Evolutionary conservation across 2,888 invertebrate species (phyloP).

Genomic region (Abrostola triplasia): DNA sequence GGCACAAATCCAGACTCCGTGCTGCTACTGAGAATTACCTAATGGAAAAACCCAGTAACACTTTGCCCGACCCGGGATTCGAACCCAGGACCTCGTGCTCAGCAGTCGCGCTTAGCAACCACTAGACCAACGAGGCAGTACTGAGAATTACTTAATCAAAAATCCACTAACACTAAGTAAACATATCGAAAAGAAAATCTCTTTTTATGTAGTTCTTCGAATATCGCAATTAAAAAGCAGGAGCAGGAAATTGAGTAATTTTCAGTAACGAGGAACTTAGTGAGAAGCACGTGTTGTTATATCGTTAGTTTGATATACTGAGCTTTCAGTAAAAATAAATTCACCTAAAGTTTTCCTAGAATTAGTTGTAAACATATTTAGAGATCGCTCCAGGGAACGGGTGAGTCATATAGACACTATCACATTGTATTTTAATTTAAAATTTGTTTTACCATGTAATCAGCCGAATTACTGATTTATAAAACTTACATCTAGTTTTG

Average conservation of each 20-base stretch:
- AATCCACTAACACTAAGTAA: too few relatives aligned
- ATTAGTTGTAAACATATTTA: constrained; percentile 8
- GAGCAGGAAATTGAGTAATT: constrained; percentile 2
- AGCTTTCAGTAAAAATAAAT: constrained; percentile 38
- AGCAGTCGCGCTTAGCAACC: too few relatives aligned
- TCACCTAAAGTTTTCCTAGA: constrained; percentile 29
- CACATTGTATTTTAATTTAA: constrained; percentile 7
- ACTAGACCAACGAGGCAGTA: too few relatives aligned
- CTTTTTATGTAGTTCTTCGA: too few relatives aligned
- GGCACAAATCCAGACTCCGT: too few relatives aligned
- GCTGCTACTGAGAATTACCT: too few relatives aligned
- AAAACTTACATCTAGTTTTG: too few relatives aligned
- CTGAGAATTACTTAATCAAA: too few relatives aligned
- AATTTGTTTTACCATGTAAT: not conserved
- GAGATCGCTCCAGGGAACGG: constrained; percentile 11
- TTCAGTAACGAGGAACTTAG: constrained; percentile 26
- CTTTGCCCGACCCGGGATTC: too few relatives aligned
- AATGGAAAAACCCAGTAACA: too few relatives aligned
- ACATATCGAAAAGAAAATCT: too few relatives aligned
- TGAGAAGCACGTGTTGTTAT: constrained; percentile 16
- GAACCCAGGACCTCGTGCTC: too few relatives aligned
- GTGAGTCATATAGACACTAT: constrained; percentile 18
- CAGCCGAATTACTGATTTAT: not conserved
- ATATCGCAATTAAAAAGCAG: not conserved
- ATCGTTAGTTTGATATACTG: constrained; percentile 20